Conservation (phyloP, 2,888 invertebrate genomes). For the Pachydiplax longipennis region DNA sequence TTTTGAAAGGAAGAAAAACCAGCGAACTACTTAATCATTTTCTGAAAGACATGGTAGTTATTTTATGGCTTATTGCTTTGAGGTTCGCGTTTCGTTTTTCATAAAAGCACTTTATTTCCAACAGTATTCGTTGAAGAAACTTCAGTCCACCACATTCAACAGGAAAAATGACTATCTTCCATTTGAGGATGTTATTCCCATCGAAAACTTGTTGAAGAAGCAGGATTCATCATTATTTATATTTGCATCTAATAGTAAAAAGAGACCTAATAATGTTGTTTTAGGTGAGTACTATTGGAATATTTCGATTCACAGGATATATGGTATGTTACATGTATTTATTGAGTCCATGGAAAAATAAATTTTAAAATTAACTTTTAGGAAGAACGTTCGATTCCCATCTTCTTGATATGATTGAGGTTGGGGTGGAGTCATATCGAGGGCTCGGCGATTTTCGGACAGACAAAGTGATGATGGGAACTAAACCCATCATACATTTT, state of each 20-base stretch:
- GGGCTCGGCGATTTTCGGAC: slow-evolving; percentile 80
- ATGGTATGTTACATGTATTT: not conserved
- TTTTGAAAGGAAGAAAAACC: slow-evolving; percentile 84
- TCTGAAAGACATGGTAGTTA: slow-evolving; percentile 80
- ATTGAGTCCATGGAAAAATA: not conserved
- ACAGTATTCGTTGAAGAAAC: slow-evolving; percentile 82
- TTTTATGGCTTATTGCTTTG: not conserved
- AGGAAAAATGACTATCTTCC: slow-evolving; percentile 90
- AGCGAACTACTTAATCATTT: slow-evolving; percentile 73
- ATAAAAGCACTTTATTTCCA: slow-evolving; percentile 51
- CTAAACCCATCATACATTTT: slow-evolving; percentile 91
- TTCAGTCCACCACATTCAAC: slow-evolving; percentile 76
- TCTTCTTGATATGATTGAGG: slow-evolving; percentile 94
- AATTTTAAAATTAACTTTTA: slow-evolving; percentile 51
- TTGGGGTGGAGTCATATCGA: slow-evolving; percentile 85
- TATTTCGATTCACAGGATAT: too few species aligned
- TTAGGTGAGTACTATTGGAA: slow-evolving; percentile 68
- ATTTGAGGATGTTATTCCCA: slow-evolving; percentile 86
- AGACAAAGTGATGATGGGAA: slow-evolving; percentile 78
- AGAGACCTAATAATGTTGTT: slow-evolving; percentile 90
- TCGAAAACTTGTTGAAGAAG: slow-evolving; percentile 81
- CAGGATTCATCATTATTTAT: slow-evolving; percentile 89
- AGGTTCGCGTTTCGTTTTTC: not conserved
- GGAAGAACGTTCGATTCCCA: slow-evolving; percentile 87
- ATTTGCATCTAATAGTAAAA: slow-evolving; percentile 92